phyloP scores from a whole-genome alignment of 1,140 invertebrate genomes.

The Phymorhynchus buccinoides region DNA sequence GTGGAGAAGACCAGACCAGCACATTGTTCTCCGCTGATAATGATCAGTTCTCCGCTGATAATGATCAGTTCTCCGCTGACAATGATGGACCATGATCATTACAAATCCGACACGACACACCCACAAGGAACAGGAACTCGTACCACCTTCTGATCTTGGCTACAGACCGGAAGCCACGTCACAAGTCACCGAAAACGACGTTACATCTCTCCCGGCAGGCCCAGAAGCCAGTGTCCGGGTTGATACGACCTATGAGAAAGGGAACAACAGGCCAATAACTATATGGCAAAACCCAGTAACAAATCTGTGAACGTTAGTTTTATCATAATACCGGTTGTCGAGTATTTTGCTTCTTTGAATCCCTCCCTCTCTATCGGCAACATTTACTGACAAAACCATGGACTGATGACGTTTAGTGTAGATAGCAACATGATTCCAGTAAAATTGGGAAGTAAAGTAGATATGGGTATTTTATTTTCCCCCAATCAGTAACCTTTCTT shows the following conservation, averaged over 20 bases:
- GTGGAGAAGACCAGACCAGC: neutral
- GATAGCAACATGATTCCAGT: too few relatives aligned
- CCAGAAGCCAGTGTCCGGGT: neutral
- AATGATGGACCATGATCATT: too few relatives aligned
- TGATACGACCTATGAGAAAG: neutral
- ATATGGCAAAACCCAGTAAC: neutral
- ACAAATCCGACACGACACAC: neutral
- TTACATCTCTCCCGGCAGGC: neutral
- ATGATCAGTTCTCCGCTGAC: neutral
- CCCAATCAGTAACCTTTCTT: too few relatives aligned
- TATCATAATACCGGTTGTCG: neutral
- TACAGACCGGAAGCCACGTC: too few relatives aligned
- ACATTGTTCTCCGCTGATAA: neutral
- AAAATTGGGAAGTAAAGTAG: too few relatives aligned
- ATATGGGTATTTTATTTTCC: too few relatives aligned
- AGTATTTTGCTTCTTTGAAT: neutral
- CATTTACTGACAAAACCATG: too few relatives aligned
- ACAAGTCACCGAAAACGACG: neutral
- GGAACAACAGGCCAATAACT: neutral
- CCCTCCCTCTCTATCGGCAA: neutral
- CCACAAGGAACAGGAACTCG: neutral
- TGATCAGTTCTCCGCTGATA: neutral
- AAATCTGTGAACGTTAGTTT: neutral
- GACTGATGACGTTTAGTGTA: too few relatives aligned
- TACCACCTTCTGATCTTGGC: neutral